Conservation (phyloP, 30 jellyfish, hydroid and myxozoan species). For the Chironex yamaguchii region DNA sequence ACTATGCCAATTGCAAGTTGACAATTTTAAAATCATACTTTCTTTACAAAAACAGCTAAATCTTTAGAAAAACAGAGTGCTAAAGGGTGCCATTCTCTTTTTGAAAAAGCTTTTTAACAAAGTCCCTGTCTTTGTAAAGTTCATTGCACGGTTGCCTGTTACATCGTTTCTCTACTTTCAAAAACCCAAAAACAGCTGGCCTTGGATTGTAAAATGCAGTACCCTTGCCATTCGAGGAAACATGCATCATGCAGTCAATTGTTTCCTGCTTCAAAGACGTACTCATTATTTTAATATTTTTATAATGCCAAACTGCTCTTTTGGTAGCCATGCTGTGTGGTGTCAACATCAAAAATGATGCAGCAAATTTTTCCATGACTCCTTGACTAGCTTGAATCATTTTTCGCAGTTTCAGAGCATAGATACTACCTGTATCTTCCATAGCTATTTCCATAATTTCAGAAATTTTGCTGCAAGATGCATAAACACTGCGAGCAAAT, state of each 20-base stretch:
- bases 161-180: conserved; percentile 27
- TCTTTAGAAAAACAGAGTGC: not conserved
- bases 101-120: not conserved
- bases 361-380: conserved; percentile 12
- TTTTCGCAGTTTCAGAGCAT: conserved; percentile 53
- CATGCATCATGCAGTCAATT: conserved; percentile 41
- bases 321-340: conserved; percentile 67
- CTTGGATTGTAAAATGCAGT: conserved; percentile 58
- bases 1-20: not conserved
- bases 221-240: conserved; percentile 46
- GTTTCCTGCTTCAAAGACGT: conserved; percentile 27
- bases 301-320: conserved; percentile 44
- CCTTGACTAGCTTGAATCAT: conserved; percentile 53
- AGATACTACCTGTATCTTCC: conserved; percentile 36
- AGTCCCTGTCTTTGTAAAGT: conserved; percentile 47
- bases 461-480: conserved; percentile 8
- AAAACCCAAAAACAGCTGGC: conserved; percentile 61
- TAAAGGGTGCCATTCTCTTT: not conserved
- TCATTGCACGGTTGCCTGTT: conserved; percentile 39
- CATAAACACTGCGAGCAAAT: conserved; percentile 25
- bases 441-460: not conserved
- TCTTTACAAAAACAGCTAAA: not conserved
- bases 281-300: conserved; percentile 31
- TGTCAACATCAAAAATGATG: conserved; percentile 17
- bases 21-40: not conserved